A percentile compares a stretch with the other conserved stretches of the same genome.
Conservation (phyloP, 2,797 vertebrate species). For the Margarornis squamiger region DNA sequence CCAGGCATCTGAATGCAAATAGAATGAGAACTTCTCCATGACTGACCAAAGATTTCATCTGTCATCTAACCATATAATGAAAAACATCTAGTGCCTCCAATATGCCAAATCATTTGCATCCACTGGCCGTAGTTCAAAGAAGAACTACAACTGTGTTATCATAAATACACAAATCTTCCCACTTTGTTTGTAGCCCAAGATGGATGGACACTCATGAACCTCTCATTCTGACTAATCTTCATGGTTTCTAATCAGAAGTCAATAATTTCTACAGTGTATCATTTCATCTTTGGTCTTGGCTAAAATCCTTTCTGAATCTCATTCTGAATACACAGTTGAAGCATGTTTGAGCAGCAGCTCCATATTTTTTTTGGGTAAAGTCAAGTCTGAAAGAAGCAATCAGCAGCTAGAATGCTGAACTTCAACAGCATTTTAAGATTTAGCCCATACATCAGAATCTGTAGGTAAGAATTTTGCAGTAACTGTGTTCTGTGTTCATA, state of each 20-base stretch:
- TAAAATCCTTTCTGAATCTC: not conserved
- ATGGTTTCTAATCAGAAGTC: not conserved
- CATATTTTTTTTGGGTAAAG: not conserved
- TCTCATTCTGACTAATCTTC: not conserved
- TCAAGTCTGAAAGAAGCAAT: not conserved
- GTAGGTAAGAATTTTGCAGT: not conserved
- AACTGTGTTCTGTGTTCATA: not conserved
- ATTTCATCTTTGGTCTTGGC: not conserved
- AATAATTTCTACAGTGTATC: not conserved
- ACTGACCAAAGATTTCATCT: not conserved
- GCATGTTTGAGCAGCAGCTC: not conserved
- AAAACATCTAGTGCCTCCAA: accelerated
- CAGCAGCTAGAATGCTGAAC: not conserved
- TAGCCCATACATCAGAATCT: not conserved
- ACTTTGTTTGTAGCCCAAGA: not conserved
- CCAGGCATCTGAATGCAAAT: not conserved
- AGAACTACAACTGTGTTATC: not conserved
- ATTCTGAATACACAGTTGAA: not conserved
- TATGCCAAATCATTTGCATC: not conserved
- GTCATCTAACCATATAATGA: not conserved
- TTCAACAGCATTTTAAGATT: not conserved
- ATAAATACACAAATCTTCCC: not conserved
- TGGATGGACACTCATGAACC: not conserved
- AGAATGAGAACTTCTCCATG: not conserved
- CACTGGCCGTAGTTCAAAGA: not conserved